These are phyloP conservation scores for Anoura caudifer DNA, from an alignment of 2,113 vertebrate species.

Conservation along the genomic window DNA sequence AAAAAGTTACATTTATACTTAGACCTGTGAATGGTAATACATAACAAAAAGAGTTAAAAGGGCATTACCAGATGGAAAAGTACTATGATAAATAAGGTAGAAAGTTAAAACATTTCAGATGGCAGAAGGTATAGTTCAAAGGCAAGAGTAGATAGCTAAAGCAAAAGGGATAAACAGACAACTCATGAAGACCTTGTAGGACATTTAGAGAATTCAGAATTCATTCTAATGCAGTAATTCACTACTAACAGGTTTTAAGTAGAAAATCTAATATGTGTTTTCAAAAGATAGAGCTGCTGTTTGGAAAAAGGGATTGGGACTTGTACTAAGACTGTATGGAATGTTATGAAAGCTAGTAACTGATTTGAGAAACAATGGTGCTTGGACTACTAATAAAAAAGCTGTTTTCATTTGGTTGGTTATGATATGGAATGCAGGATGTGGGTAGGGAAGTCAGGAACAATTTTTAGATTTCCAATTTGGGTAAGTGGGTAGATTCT, in stretches of 20 bases:
- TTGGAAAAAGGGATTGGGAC: neutral
- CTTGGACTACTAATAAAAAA: neutral
- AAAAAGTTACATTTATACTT: neutral
- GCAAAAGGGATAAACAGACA: neutral
- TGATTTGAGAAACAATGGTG: neutral
- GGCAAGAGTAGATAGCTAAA: neutral
- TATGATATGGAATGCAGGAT: neutral
- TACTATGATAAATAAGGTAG: neutral
- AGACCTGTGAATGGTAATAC: neutral
- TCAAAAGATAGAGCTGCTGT: neutral
- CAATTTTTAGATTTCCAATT: neutral
- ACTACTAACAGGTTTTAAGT: neutral
- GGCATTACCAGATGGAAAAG: neutral
- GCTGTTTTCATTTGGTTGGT: neutral
- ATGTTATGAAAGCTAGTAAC: neutral
- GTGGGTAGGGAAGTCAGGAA: neutral
- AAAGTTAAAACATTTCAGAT: neutral
- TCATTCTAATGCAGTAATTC: neutral
- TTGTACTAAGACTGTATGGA: neutral
- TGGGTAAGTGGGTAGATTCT: neutral
- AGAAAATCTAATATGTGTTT: neutral
- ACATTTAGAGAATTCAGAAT: neutral
- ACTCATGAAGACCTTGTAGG: neutral
- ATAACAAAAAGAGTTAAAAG: neutral
- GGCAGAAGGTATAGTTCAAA: neutral